Base-by-base conservation (phyloP, 2,797 vertebrate genomes). In the Pyrocephalus nanus region DNA sequence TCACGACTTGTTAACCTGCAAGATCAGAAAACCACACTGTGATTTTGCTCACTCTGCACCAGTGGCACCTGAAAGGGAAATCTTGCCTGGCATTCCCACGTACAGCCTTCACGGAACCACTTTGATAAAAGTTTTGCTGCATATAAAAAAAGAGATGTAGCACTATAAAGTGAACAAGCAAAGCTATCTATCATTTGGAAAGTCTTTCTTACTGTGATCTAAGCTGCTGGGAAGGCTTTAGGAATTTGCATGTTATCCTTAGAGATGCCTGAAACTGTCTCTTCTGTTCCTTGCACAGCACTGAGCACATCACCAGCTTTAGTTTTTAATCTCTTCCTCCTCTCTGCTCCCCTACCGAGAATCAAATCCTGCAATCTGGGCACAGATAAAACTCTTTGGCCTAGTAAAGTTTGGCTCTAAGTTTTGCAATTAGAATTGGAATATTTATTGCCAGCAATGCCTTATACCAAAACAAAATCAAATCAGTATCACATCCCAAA, bases 241-340 rank as follows among this genome's bases (percentile, higher is more conserved):
- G 86, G 94, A 95, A 95, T 95, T 96, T 95, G 86, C 92, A 94
- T 75, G 86, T 94, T 93, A 95, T 89, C 94, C 96, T 95, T 55
- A 93, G 90, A 95, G 93, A 95, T 73, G 88, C 48, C 88, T 92
- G 90, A 86, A 91, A 87, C 61, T 12, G 50, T 66, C 88, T 96
- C 80, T 81, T 84, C 93, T 91, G 66, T 75, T 90, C 66, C 94
- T 85, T 54, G 69, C 38, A 38, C 4, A 84, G 90, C 50, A 34
- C 64, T 30, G 80, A 92, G 71, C 80, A 73, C 67, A 94, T 73
- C 70, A 75, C 36, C 92, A 84, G 86, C 92, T 95, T 95, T 85
- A 95, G 90, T 92, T 94, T 95, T 95, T 93, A 95, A 94, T 96
- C 92, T 93, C 82, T 80, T 89, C 81, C 67, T 85, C 83, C 76